A percentile compares a stretch with the other conserved stretches of the same genome.
phyloP scores from a whole-genome alignment of 2,797 vertebrate genomes.

The Phylloscopus collybita region DNA sequence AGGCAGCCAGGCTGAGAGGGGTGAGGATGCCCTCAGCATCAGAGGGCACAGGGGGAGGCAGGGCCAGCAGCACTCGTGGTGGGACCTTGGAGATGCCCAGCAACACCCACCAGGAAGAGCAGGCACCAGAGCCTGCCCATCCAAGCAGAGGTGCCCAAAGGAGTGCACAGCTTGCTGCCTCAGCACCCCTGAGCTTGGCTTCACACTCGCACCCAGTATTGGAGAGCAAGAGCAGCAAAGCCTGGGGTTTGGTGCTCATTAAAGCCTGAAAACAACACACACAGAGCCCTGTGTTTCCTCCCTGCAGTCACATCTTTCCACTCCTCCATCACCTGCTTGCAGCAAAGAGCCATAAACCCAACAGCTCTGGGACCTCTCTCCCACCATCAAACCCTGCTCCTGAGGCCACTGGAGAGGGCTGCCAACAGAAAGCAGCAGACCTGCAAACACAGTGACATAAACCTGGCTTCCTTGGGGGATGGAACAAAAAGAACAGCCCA shows the following conservation, averaged over 20 bases:
- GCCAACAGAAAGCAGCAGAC: neutral
- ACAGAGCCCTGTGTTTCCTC: neutral
- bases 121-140: neutral
- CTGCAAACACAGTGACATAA: neutral
- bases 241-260: neutral
- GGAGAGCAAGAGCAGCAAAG: neutral
- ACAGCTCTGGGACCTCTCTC: neutral
- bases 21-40: neutral
- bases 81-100: neutral
- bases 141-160: neutral
- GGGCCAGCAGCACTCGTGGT: fast-evolving
- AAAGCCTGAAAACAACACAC: neutral
- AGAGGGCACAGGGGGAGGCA: neutral
- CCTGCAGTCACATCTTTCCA: neutral
- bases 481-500: neutral
- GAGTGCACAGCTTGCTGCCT: neutral
- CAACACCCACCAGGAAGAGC: neutral
- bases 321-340: neutral
- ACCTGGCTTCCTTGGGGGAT: neutral
- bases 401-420: neutral
- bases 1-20: neutral
- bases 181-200: neutral
- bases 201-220: neutral
- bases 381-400: neutral
- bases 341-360: neutral